Base-by-base conservation (phyloP, 2,888 invertebrate species). In the Agrotis puta region DNA sequence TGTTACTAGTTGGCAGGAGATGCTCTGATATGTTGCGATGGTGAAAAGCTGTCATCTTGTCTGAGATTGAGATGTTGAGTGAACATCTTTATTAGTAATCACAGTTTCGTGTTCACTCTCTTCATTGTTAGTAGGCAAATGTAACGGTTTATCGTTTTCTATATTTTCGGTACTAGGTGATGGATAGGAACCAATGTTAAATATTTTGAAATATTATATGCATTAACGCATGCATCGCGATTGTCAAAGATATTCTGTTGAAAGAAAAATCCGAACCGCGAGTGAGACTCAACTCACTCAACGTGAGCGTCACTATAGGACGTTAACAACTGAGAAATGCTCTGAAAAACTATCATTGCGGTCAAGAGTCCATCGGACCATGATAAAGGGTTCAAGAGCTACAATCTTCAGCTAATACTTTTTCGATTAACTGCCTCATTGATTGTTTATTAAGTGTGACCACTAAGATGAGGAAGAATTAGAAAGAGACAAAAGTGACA, bases 1-100 rank as follows among this genome's bases (percentile, higher is more conserved):
- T 81, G 76, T 81, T 90, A 91, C 92, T 90, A 88, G 83, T 81
- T 91, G 91, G 90, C 90, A 83, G 79, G 77, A 82, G 81, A 75
- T 85, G 70, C 67, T 82, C 70, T 88, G 68, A 64, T 70, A 63
- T 74, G 51, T 73, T 63, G 61, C 18, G 22, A 72, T n/a, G 61
- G 72, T 79, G 63, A 74, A 80, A 80, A 70, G 80, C 67, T 81
- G 74, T 77, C 74, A 69, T 77, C 73, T 79, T 81, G 72, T 77
- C 81, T 53, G 5, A 64, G 67, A 81, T 62, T 81, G 69, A 74
- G 74, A 70, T 77, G 73, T 65, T 51, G 63, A 83, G 51, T 65
- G 62, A 72, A 82, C 62, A 79, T 82, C 73, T 82, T 54, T 68
- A 50, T 64, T 72, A 58, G 64, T 62, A 39, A 58, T 67, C 45